Base-by-base conservation (phyloP, 2,888 invertebrate genomes). In the Candidula unifasciata region DNA sequence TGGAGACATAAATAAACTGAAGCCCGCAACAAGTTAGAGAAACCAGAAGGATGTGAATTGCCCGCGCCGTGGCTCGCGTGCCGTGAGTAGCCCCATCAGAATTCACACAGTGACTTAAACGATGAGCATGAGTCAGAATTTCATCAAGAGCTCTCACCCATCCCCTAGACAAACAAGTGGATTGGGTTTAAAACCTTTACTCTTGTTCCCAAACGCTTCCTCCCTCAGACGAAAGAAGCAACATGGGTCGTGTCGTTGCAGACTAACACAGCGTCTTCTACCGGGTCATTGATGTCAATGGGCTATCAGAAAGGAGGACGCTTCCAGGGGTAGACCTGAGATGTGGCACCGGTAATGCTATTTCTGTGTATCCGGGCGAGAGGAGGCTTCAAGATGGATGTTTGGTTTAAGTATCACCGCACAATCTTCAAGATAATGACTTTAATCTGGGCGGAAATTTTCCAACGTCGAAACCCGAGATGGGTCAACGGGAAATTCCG, bases 111-210 rank as follows among this genome's bases (percentile, higher is more conserved):
- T 52, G 18, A 81, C n/a, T n/a, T 44, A 35, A 24, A 64, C 44
- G 52, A 3, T 44, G 16, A 57, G 69, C 66, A 24, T 76, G 82
- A 82, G 66, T 82, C 76, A 82, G 30, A 64, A 76, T 82, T 66
- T 76, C 66, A 82, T 76, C 82, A 76, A 76, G 82, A 66, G 76
- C 37, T 66, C 76, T 21, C 5, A 21, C 10, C 73, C 18, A 8
- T 71, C 80, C 8, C 33, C n/a, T 3, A 33, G 37, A 71, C 73
- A 52, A 81, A 30, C 27, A n/a, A 13, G 54, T 30, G 10, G n/a
- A 30, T 54, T 27, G 5, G 21, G 35, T 21, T 60, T 24, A 16
- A n/a, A 60, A 27, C 73, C 27, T 24, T 13, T 10, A 52, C 73
- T 52, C 73, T 52, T 52, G 16, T 35, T 44, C 52, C 52, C 3